phyloP scores from a whole-genome alignment of 64 coral and sea anemone species.

The Exaiptasia diaphana region DNA sequence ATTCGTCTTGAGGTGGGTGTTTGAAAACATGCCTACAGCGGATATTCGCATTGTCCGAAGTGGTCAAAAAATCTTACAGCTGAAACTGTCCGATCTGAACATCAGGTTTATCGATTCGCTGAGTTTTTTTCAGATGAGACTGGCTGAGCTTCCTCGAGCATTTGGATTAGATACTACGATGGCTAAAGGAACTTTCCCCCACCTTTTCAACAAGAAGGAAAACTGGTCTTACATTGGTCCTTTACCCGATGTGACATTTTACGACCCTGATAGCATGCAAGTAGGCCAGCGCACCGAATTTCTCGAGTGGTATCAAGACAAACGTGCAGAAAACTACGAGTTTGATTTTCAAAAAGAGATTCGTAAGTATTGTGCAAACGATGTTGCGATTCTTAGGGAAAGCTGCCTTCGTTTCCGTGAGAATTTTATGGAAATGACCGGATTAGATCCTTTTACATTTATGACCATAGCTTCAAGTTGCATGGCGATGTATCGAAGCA shows the following conservation, averaged over 20 bases:
- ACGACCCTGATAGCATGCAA: not conserved
- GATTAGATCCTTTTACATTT: conserved; percentile 14
- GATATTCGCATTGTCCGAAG: not conserved
- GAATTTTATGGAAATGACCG: not conserved
- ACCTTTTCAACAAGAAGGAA: not conserved
- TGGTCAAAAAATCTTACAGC: conserved; percentile 11
- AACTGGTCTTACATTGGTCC: not conserved
- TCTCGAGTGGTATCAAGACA: not conserved
- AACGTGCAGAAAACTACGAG: not conserved
- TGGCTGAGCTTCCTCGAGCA: not conserved
- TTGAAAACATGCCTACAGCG: not conserved
- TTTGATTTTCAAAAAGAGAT: not conserved
- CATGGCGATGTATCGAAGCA: conserved; percentile 21
- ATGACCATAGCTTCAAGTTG: not conserved
- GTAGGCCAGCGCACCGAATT: not conserved
- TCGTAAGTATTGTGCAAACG: not conserved
- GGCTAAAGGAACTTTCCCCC: conserved; percentile 9
- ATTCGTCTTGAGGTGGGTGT: conserved; percentile 10
- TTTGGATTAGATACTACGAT: not conserved
- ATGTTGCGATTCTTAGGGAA: conserved; percentile 1
- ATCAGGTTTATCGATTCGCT: conserved; percentile 12
- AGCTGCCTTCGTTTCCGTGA: not conserved
- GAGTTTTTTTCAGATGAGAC: conserved; percentile 23
- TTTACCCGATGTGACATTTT: not conserved
- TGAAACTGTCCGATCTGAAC: not conserved